Conservation (phyloP, 2,797 vertebrate genomes). For the Helicolenus hilgendorfi region DNA sequence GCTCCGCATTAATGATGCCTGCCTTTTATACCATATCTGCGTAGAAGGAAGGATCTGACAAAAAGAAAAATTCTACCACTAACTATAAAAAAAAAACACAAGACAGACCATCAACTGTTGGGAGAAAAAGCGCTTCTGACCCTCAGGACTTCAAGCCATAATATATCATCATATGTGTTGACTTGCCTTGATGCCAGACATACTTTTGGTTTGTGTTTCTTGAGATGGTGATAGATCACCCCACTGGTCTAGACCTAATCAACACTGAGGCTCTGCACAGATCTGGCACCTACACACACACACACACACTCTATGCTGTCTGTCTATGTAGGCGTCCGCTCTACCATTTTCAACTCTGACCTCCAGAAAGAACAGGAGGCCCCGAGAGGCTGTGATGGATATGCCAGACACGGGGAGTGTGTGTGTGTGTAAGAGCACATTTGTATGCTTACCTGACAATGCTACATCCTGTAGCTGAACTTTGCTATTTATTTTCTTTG, state of each 20-base stretch:
- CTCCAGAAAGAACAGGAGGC: conserved; percentile 74
- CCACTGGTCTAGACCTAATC: conserved; percentile 60
- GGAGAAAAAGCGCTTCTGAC: conserved; percentile 63
- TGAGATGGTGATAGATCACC: conserved; percentile 68
- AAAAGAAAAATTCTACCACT: conserved; percentile 38
- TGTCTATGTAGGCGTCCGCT: conserved; percentile 39
- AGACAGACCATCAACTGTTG: conserved; percentile 46
- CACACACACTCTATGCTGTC: conserved; percentile 2
- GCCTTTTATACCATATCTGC: conserved; percentile 26
- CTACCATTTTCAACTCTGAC: conserved; percentile 73
- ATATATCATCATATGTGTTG: conserved; percentile 71
- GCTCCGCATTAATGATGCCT: conserved; percentile 56
- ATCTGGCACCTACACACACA: conserved; percentile 29
- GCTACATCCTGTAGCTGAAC: conserved; percentile 71
- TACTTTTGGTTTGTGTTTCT: conserved; percentile 85
- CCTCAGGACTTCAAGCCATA: conserved; percentile 59
- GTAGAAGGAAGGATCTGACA: background rate
- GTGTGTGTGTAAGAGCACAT: conserved; percentile 23
- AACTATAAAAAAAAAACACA: conserved; percentile 39
- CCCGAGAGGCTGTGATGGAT: conserved; percentile 78
- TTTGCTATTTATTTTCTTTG: conserved; percentile 80
- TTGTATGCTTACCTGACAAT: conserved; percentile 73
- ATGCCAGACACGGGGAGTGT: conserved; percentile 66
- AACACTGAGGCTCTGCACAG: conserved; percentile 47
- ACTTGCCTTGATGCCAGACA: conserved; percentile 72